Conservation (phyloP, 2,888 invertebrate genomes). For the Nyleta sp. region DNA sequence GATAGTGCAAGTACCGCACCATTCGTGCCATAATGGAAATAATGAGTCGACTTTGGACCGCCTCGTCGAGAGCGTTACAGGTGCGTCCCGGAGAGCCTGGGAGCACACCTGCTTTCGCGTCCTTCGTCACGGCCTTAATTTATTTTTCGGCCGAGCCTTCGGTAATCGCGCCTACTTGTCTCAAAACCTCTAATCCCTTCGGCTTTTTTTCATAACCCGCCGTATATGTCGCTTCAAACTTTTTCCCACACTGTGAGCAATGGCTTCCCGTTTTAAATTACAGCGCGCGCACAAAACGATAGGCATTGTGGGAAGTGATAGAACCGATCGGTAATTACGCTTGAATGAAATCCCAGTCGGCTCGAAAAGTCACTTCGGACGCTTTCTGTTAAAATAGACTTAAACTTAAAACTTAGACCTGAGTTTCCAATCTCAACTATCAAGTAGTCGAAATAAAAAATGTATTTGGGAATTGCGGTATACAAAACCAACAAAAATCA, state of each 20-base stretch:
- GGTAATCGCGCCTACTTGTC: conserved; percentile 61
- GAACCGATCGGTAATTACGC: too few species aligned
- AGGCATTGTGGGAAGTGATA: conserved; percentile 6
- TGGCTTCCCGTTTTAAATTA: conserved; percentile 28
- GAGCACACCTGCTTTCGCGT: conserved; percentile 63
- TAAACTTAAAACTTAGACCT: too few species aligned
- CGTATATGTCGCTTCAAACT: conserved; percentile 36
- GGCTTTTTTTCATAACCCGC: conserved; percentile 41
- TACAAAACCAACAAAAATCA: too few species aligned
- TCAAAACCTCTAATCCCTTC: conserved; percentile 57
- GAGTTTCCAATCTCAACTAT: too few species aligned
- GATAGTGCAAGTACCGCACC: conserved; percentile 39
- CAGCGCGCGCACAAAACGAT: conserved; percentile 19
- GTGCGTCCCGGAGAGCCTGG: conserved; percentile 57
- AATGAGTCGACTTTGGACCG: conserved; percentile 57
- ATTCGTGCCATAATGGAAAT: conserved; percentile 59
- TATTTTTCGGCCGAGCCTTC: conserved; percentile 57
- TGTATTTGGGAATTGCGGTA: too few species aligned
- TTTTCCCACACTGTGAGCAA: conserved; percentile 40
- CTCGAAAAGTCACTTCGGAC: too few species aligned
- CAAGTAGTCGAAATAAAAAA: too few species aligned
- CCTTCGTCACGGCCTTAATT: conserved; percentile 62
- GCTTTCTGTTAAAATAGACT: too few species aligned
- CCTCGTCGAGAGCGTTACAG: conserved; percentile 60
- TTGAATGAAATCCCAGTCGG: too few species aligned